Evolutionary conservation across 2,797 vertebrate genomes (phyloP), one percentile per base, ranked within the genome.

Genomic region (Nothura maculosa): DNA sequence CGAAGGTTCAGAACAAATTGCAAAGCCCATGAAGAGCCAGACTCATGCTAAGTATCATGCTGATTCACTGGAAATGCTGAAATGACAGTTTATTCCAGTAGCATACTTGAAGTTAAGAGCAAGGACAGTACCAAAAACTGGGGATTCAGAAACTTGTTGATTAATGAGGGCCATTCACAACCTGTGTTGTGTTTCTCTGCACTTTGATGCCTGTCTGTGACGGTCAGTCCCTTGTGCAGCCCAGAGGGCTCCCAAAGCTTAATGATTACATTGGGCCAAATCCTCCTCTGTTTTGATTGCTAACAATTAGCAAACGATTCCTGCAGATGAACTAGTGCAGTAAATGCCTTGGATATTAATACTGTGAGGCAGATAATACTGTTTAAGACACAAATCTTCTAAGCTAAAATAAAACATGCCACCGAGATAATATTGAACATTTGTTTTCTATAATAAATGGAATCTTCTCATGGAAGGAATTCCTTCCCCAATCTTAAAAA

Each of bases 401-500:
- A 83, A 58, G 16, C 25, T 73, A 75, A 87, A 94, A 86, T 87
- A 81, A 85, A 96, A 68, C 81, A 81, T 47, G 63, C 43, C 76
- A 55, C 40, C 22, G 34, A 66, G 42, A 50, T 73, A 77, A 50
- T 60, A 76, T 25, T 60, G 36, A 86, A 67, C 6, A 3, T 64
- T 85, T 92, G 21, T 86, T 93, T 90, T 85, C 64, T 10, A 1
- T 40, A 73, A 86, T 67, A 89, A 86, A 64, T 60, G 38, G 19
- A 75, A 78, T 28, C 81, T 92, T 81, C 54, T 61, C 13, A 12
- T 72, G 62, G 73, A 78, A 69, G 68, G 45, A 87, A 79, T 91
- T 92, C 78, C 83, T 81, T 92, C 64, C 67, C 70, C 72, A 85
- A 76, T 95, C 81, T 97, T 92, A 63, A 96, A 95, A 93, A 86